These are phyloP conservation scores for Villa cingulata DNA, from an alignment of 2,888 invertebrate species.

Conservation along the genomic window DNA sequence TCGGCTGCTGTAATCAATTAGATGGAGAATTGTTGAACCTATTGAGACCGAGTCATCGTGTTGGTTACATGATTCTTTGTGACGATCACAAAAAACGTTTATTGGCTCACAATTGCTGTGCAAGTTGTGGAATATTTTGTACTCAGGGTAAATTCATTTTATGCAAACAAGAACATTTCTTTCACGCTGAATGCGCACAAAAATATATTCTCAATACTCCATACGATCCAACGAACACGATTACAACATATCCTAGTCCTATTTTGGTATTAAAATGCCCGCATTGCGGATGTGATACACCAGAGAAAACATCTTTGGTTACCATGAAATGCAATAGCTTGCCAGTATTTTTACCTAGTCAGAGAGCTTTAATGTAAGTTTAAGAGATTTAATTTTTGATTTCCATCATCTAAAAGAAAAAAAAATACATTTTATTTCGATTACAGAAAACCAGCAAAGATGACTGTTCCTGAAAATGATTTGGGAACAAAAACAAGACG, in stretches of 20 bases:
- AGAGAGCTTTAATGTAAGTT: conserved; percentile 28
- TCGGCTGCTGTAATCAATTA: conserved; percentile 68
- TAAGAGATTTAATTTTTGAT: not conserved
- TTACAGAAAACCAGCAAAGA: conserved; percentile 41
- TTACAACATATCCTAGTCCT: conserved; percentile 29
- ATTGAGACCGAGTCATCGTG: conserved; percentile 53
- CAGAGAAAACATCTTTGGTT: conserved; percentile 42
- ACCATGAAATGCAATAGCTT: conserved; percentile 48
- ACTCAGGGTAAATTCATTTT: conserved; percentile 78
- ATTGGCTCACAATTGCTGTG: conserved; percentile 73
- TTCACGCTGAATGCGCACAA: conserved; percentile 65
- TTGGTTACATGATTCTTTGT: conserved; percentile 71
- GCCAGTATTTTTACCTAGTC: conserved; percentile 49
- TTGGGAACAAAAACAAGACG: not conserved
- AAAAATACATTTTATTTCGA: not conserved
- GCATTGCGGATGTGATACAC: conserved; percentile 53
- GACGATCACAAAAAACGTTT: conserved; percentile 63
- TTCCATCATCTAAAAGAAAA: too few species aligned
- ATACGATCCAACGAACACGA: conserved; percentile 35
- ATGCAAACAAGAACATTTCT: conserved; percentile 65
- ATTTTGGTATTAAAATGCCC: conserved; percentile 44
- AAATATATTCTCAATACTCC: conserved; percentile 33
- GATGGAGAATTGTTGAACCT: conserved; percentile 43
- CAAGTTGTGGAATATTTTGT: conserved; percentile 80
- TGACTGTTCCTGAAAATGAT: conserved; percentile 34